Conservation (phyloP, 2,113 vertebrate species). For the Phodopus roborovskii region DNA sequence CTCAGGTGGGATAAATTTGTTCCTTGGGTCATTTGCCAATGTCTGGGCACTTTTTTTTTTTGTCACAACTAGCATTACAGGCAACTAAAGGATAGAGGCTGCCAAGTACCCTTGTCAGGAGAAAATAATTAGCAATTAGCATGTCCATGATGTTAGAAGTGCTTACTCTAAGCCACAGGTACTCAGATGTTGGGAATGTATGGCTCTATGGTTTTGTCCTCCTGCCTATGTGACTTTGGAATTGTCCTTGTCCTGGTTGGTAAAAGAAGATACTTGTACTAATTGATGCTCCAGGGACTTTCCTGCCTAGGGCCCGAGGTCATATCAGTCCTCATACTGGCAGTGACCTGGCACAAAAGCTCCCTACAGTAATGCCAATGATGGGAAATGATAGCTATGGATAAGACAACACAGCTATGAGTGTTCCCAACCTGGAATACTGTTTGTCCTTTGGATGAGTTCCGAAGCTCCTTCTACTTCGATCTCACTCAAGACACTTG, state of each 20-base stretch:
- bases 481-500: not conserved
- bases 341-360: constrained; percentile 25
- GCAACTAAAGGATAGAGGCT: not conserved
- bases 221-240: constrained; percentile 52
- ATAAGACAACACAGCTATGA: not conserved
- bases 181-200: not conserved
- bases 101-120: not conserved
- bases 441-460: constrained; percentile 31
- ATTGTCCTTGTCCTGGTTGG: constrained; percentile 45
- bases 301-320: constrained; percentile 48
- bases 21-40: not conserved
- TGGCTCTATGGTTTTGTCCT: not conserved
- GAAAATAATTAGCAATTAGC: not conserved
- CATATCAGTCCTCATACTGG: not conserved
- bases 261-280: constrained; percentile 37
- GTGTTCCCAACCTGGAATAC: not conserved
- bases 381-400: constrained; percentile 40
- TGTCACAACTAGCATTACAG: not conserved
- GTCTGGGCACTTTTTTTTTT: not conserved
- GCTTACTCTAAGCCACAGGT: not conserved
- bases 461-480: not conserved
- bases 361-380: constrained; percentile 33
- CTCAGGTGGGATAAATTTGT: not conserved
- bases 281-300: constrained; percentile 65
- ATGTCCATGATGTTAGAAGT: too few relatives aligned